Evolutionary conservation across 2,888 invertebrate species (phyloP), one percentile per base, ranked within the genome.

Genomic region (Caenorhabditis wallacei): DNA sequence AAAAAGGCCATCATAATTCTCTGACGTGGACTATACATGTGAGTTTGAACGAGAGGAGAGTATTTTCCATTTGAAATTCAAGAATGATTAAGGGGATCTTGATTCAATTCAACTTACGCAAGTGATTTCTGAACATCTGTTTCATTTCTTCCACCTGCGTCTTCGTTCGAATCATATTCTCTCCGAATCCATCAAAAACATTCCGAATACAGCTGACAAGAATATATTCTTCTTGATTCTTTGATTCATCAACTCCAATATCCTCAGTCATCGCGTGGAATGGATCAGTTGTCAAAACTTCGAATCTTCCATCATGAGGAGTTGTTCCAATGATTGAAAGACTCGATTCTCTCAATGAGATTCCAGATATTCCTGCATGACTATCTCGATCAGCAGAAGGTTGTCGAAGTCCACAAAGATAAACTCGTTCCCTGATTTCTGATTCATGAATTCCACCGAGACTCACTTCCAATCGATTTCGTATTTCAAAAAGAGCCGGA

Each of bases 1-100:
- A 84, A 75, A 13, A 82, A 64, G 10, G 85, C 80, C 64, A 85
- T 86, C 53, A 90, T 71, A 0, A 90, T 48, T 11, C 89, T 80
- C 43, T 88, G 88, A 0, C 90, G 82, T 0, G 90, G 90, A 26
- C 85, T 80, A 76, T 86, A 89, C 37, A 85, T 79, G 11, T 84
- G 26, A 0, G 48, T 64, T 48, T 74, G 57, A 0, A 79, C 63
- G 16, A 71, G 37, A 35, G 82, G 82, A 22, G 53, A 68, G 63
- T 82, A 78, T 37, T 72, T 76, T 54, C 71, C 78, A 13, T 82
- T 75, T 81, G 70, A 51, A 76, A 63, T 13, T 43, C 16, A 13
- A 48, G 43, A 48, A 18, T 18, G 3, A 48, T 5, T 48, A 18
- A 26, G 20, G n/a, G n/a, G n/a, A n/a, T n/a, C n/a, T 20, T 30